phyloP scores from a whole-genome alignment of 2,888 invertebrate genomes.

The Lepeophtheirus nordmannii region DNA sequence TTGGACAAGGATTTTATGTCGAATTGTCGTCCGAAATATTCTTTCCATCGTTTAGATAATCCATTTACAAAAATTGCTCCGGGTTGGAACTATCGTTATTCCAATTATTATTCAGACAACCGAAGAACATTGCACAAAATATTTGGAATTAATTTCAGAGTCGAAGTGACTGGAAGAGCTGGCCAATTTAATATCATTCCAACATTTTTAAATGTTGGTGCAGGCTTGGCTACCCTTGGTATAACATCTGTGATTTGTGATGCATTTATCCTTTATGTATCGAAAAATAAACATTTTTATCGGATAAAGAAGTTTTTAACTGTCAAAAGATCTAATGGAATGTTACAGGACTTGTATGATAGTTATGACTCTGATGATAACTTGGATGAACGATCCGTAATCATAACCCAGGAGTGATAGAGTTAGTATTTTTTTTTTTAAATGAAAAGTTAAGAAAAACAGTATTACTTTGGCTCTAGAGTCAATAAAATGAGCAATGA shows the following conservation, averaged over 20 bases:
- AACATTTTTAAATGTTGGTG: constrained; percentile 38
- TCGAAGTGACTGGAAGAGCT: constrained; percentile 36
- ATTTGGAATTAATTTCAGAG: constrained; percentile 36
- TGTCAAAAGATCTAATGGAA: background rate
- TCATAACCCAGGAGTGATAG: too few relatives aligned
- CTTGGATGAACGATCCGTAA: too few relatives aligned
- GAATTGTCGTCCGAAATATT: constrained; percentile 35
- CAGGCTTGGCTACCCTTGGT: constrained; percentile 38
- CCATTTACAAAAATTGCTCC: constrained; percentile 32
- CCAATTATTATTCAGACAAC: constrained; percentile 32
- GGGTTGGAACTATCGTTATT: constrained; percentile 37
- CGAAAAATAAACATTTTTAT: constrained; percentile 30
- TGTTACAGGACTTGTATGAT: too few relatives aligned
- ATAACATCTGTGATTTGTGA: constrained; percentile 38
- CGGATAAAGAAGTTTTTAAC: background rate
- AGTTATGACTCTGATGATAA: too few relatives aligned
- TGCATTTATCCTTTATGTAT: constrained; percentile 35
- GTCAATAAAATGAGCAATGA: too few relatives aligned
- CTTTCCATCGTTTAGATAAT: constrained; percentile 35
- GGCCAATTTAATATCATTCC: constrained; percentile 39
- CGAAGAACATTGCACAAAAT: constrained; percentile 34
- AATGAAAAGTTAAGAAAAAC: too few relatives aligned
- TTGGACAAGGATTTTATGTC: constrained; percentile 33
- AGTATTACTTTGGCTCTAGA: too few relatives aligned
- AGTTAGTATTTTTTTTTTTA: too few relatives aligned